Conservation (phyloP, 2,797 vertebrate species). For the Erethizon dorsatum region DNA sequence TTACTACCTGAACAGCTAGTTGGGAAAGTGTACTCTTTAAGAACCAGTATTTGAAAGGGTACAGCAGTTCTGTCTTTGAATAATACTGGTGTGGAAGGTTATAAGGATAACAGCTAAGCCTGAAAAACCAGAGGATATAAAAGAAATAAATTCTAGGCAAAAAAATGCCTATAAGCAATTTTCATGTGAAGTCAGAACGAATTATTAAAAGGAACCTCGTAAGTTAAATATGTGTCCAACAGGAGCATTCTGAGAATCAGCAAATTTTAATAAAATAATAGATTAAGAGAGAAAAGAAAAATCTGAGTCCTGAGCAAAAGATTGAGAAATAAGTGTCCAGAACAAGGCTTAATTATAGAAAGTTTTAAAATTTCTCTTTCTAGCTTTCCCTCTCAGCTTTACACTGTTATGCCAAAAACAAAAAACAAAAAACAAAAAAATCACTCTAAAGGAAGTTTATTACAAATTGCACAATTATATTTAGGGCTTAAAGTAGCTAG, state of each 20-base stretch:
- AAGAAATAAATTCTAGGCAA: conserved; percentile 58
- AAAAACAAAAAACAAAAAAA: neutral
- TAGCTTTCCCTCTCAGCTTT: neutral
- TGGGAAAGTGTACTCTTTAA: conserved; percentile 37
- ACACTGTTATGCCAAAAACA: neutral
- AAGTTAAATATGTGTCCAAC: conserved; percentile 40
- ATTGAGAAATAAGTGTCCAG: neutral
- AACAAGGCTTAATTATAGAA: neutral
- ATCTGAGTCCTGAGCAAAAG: conserved; percentile 5
- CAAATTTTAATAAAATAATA: neutral
- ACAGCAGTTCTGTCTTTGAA: neutral
- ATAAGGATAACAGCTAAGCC: neutral
- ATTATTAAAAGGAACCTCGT: conserved; percentile 24
- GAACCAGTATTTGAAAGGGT: neutral
- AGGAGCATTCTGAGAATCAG: neutral
- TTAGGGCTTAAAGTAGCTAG: neutral
- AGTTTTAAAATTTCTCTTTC: neutral
- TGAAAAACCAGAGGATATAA: neutral
- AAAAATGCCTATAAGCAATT: conserved; percentile 14
- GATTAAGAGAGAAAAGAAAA: neutral
- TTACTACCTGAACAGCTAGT: conserved; percentile 36
- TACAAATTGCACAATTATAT: neutral
- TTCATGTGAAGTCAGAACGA: neutral
- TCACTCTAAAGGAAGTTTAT: neutral
- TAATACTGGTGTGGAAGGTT: neutral